Evolutionary conservation across 2,797 vertebrate genomes (phyloP), one percentile per base, ranked within the genome.

Genomic region (Enteromius radiatus): DNA sequence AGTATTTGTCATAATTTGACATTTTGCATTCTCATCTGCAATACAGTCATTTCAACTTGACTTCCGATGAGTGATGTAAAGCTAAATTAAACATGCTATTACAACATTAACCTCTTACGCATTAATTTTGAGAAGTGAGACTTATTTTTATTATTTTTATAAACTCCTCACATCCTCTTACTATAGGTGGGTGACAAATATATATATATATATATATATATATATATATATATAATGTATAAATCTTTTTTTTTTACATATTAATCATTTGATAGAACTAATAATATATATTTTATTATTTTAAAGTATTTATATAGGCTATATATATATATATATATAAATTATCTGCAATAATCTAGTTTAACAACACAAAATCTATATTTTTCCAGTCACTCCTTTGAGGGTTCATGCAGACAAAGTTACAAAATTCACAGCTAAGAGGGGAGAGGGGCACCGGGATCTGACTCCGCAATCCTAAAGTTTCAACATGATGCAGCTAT

Each of bases 401-500:
- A 49, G 77, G 67, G 23, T 82, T 76, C 79, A 64, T 19, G 33
- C 85, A 88, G 86, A 86, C 80, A 38, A 31, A 74, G 81, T 88
- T 87, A 76, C 86, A 73, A 68, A 78, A 86, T 71, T 52, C 12
- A 26, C 67, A 76, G 74, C 69, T 83, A 82, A 75, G 17, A 78
- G 12, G 4, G n/a, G n/a, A n/a, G n/a, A n/a, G 17, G 64, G 79
- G 59, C 78, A 71, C n/a, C 10, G 82, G 70, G 80, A 84, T 70
- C 56, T 21, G 71, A 67, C 65, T 56, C 49, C 31, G 84, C 87
- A 87, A 82, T 77, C 82, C 23, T 65, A 68, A 65, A 6, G 23
- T 87, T 88, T 80, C 88, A 86, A 87, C 85, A 87, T 47, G 47
- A 80, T 36, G 41, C 52, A 17, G 10, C 61, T 43, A 52, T 54